phyloP scores from a whole-genome alignment of 1,140 invertebrate genomes.

The Leptopilina clavipes region DNA sequence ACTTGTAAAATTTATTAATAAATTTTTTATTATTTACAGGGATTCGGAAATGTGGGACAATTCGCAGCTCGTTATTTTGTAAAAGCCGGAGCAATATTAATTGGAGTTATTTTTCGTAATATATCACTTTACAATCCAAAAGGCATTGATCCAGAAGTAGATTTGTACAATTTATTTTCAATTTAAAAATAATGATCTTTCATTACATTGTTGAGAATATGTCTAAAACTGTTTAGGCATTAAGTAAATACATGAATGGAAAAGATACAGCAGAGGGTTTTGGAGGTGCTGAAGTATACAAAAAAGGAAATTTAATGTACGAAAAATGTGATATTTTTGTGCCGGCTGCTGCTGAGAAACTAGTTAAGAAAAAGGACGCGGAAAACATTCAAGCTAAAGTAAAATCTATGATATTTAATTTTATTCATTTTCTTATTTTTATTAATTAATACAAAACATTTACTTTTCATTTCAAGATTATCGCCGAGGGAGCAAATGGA shows the following conservation, averaged over 20 bases:
- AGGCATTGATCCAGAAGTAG: conserved; percentile 87
- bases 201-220: conserved; percentile 11
- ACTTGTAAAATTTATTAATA: background rate
- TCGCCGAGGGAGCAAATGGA: conserved; percentile 90
- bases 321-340: conserved; percentile 92
- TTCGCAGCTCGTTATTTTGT: conserved; percentile 86
- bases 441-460: background rate
- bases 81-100: conserved; percentile 85
- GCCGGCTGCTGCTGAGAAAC: conserved; percentile 89
- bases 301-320: conserved; percentile 79
- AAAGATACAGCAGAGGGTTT: conserved; percentile 86
- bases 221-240: conserved; percentile 65
- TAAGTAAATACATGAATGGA: conserved; percentile 77
- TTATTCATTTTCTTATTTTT: no score
- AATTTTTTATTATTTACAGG: conserved; percentile 72
- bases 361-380: conserved; percentile 86
- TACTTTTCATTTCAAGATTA: conserved; percentile 64
- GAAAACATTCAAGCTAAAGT: conserved; percentile 85
- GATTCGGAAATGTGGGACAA: conserved; percentile 92
- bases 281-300: conserved; percentile 80
- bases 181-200: background rate
- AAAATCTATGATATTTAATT: conserved; percentile 40
- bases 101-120: conserved; percentile 87
- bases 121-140: conserved; percentile 83
- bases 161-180: background rate